These are phyloP conservation scores for Torymus aiolomorphi DNA, from an alignment of 2,888 invertebrate genomes.

Conservation along the genomic window DNA sequence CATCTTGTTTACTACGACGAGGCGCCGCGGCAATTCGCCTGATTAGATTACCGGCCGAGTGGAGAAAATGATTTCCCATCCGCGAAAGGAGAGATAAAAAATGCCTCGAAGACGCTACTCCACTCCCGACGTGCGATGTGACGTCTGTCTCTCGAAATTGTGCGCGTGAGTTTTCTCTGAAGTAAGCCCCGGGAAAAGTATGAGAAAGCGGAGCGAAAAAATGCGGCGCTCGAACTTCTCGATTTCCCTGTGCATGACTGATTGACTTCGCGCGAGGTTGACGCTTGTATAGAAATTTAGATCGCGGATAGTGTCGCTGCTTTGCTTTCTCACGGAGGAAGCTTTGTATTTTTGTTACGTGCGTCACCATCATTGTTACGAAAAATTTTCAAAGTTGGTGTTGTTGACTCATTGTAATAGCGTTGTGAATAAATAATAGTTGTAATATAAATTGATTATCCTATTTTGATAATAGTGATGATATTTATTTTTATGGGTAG, in stretches of 20 bases:
- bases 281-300: neutral
- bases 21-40: constrained; percentile 13
- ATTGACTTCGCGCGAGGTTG: constrained; percentile 1
- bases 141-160: constrained; percentile 9
- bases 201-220: constrained; percentile 28
- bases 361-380: too few relatives aligned
- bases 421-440: too few relatives aligned
- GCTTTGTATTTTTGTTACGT: too few relatives aligned
- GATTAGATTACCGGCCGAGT: constrained; percentile 33
- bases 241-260: neutral
- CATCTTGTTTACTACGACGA: too few relatives aligned
- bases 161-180: constrained; percentile 31
- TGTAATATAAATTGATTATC: too few relatives aligned
- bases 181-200: constrained; percentile 4
- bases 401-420: too few relatives aligned
- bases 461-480: too few relatives aligned
- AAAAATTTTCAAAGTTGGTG: too few relatives aligned
- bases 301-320: too few relatives aligned
- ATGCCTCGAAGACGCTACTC: neutral
- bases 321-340: too few relatives aligned
- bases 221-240: neutral
- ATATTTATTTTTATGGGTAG: too few relatives aligned
- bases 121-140: too few relatives aligned
- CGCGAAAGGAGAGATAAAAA: constrained; percentile 16
- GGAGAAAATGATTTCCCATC: constrained; percentile 42